These are phyloP conservation scores for Microcebus tavaratra DNA, from an alignment of 2,113 vertebrate genomes.

Conservation along the genomic window DNA sequence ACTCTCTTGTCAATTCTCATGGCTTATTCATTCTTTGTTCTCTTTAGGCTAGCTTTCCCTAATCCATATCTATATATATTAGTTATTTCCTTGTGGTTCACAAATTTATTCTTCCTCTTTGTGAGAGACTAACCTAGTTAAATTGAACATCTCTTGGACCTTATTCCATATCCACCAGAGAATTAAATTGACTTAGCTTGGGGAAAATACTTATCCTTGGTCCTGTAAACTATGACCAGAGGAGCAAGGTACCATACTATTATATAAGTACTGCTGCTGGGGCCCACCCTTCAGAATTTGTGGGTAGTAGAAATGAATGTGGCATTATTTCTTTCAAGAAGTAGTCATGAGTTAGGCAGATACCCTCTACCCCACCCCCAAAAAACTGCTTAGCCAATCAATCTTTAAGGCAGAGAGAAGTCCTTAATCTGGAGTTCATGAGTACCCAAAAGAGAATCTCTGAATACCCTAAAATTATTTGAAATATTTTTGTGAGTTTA, in stretches of 20 bases:
- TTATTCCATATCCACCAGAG: background rate
- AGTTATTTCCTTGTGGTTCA: background rate
- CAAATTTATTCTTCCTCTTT: constrained; percentile 36
- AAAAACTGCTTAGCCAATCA: background rate
- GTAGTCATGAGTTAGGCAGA: background rate
- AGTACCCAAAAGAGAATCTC: background rate
- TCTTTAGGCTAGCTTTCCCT: background rate
- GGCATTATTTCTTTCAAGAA: constrained; percentile 23
- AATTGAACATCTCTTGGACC: constrained; percentile 9
- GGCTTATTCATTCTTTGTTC: background rate
- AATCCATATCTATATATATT: background rate
- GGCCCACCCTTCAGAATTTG: background rate
- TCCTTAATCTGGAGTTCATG: background rate
- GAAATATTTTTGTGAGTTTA: background rate
- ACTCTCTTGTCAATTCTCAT: background rate
- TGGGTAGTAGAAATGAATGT: background rate
- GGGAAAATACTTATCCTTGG: constrained; percentile 15
- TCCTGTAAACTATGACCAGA: background rate
- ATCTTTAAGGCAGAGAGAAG: background rate
- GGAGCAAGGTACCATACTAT: background rate
- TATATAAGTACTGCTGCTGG: background rate
- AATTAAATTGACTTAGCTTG: background rate
- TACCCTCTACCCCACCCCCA: background rate
- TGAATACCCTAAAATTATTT: background rate
- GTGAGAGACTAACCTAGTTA: background rate